Percentiles rank a stretch among this genome's conserved stretches.
Evolutionary conservation across 2,113 vertebrate species (phyloP).

Genomic region (Calidris pygmaea): DNA sequence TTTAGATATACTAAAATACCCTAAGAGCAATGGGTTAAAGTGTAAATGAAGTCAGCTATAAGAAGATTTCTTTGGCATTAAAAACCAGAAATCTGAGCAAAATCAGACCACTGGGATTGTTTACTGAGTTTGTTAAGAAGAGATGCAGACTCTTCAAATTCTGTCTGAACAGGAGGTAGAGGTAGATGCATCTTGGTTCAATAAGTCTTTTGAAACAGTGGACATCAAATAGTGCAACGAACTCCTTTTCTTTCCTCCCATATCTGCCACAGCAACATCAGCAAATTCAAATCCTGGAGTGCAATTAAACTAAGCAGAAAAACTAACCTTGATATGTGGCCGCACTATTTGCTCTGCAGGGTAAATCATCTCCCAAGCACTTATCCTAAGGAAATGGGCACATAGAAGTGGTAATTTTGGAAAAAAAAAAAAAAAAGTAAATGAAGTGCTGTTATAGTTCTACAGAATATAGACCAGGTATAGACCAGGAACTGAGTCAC

Average conservation of each 20-base stretch:
- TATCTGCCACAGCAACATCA: not conserved
- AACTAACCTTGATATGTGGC: not conserved
- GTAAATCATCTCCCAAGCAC: not conserved
- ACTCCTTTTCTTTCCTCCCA: not conserved
- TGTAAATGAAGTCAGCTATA: not conserved
- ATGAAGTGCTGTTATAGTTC: not conserved
- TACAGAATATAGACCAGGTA: not conserved
- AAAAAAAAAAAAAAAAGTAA: not conserved
- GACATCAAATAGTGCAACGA: rapidly evolving
- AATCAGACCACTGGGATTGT: not conserved
- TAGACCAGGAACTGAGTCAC: not conserved
- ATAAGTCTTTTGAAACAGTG: not conserved
- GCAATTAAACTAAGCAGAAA: not conserved
- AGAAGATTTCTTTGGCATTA: not conserved
- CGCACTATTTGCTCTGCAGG: not conserved
- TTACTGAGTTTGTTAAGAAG: not conserved
- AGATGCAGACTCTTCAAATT: not conserved
- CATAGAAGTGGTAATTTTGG: not conserved
- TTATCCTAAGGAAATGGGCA: not conserved
- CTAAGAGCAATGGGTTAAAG: not conserved
- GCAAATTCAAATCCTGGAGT: not conserved
- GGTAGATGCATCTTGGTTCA: not conserved
- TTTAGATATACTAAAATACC: not conserved
- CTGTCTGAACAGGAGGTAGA: not conserved
- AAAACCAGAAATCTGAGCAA: not conserved